phyloP scores from a whole-genome alignment of 2,113 vertebrate species.

The Equus przewalskii region DNA sequence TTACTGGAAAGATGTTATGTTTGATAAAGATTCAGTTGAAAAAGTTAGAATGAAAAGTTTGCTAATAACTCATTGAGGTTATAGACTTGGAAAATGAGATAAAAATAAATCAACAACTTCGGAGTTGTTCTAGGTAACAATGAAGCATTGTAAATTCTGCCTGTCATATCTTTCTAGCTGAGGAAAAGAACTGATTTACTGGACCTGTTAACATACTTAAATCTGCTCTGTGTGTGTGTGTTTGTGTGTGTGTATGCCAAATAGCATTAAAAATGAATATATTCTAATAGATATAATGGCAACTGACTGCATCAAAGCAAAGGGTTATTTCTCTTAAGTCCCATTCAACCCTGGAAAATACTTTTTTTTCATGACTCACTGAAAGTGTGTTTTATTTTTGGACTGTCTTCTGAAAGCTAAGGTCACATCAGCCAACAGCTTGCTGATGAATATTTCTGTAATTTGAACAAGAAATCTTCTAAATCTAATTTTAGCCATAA shows the following conservation, averaged over 20 bases:
- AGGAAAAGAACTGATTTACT: not conserved
- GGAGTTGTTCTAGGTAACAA: not conserved
- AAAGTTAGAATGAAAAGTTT: not conserved
- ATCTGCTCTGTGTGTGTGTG: not conserved
- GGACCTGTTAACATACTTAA: not conserved
- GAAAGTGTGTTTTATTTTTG: conserved; percentile 73
- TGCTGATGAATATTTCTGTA: conserved; percentile 60
- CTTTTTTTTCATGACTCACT: conserved; percentile 65
- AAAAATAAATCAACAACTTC: not conserved
- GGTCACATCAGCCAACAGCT: conserved; percentile 70
- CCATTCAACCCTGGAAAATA: conserved; percentile 24
- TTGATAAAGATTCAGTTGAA: not conserved
- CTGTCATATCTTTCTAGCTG: not conserved
- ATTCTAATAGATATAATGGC: not conserved
- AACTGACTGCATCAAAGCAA: not conserved
- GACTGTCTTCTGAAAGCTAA: conserved; percentile 64
- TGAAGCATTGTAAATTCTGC: not conserved
- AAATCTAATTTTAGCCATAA: conserved; percentile 50
- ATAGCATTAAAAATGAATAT: not conserved
- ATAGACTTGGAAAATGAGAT: not conserved
- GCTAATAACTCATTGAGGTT: not conserved
- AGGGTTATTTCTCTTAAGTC: conserved; percentile 53
- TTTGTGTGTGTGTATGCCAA: not conserved
- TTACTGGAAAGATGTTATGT: not conserved
- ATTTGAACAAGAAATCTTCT: conserved; percentile 59